Conservation (phyloP, 2,888 invertebrate species). For the Pycnomerus fuliginosus region DNA sequence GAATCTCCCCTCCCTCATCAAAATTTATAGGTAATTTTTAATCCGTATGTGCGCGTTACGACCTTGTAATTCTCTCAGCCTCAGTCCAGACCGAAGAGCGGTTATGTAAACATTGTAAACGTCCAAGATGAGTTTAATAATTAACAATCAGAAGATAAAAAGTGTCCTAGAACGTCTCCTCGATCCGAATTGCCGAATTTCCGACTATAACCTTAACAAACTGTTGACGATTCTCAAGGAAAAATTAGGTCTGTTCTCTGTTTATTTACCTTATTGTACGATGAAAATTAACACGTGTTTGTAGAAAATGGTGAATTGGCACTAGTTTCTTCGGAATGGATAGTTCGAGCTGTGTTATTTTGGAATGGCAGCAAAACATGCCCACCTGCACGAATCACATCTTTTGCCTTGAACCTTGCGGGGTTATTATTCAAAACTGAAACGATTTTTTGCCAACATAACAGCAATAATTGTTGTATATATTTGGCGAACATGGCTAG, state of each 20-base stretch:
- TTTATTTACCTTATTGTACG: neutral
- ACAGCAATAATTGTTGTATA: slow-evolving; percentile 50
- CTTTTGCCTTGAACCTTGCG: slow-evolving; percentile 65
- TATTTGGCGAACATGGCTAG: slow-evolving; percentile 46
- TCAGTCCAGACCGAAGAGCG: too few species aligned
- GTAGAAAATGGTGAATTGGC: neutral
- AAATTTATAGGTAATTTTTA: too few species aligned
- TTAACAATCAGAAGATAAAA: too few species aligned
- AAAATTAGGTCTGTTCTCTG: neutral
- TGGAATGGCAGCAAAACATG: slow-evolving; percentile 38
- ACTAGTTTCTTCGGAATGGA: slow-evolving; percentile 45
- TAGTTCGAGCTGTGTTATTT: slow-evolving; percentile 49
- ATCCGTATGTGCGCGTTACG: too few species aligned
- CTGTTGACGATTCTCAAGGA: neutral
- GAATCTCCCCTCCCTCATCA: too few species aligned
- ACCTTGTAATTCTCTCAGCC: too few species aligned
- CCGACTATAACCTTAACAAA: neutral
- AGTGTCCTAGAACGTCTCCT: slow-evolving; percentile 1
- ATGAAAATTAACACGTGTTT: neutral
- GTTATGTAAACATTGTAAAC: too few species aligned
- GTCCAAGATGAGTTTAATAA: too few species aligned
- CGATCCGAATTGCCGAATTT: neutral
- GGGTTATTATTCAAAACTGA: slow-evolving; percentile 62
- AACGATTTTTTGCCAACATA: slow-evolving; percentile 59
- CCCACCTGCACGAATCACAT: slow-evolving; percentile 34